Evolutionary conservation across 1,140 invertebrate species (phyloP), one percentile per base, ranked within the genome.

Genomic region (Aphaenogaster floridana): DNA sequence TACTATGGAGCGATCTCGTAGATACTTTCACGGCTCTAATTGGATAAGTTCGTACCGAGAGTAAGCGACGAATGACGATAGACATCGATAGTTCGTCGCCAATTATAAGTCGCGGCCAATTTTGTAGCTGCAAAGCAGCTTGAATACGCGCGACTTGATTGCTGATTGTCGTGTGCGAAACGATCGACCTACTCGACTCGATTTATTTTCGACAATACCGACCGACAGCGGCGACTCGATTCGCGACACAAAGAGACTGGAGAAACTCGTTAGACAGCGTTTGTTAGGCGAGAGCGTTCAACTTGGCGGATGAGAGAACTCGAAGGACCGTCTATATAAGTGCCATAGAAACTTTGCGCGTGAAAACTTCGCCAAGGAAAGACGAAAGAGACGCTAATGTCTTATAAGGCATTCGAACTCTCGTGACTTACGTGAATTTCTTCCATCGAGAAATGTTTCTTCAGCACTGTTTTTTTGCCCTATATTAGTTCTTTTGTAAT

Each of bases 241-340:
- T 76, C 69, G 74, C 74, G 11, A 17, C n/a, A 79, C 48, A 79
- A 48, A 79, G 74, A 39, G 11, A 61, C 48, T 61, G 17, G 36
- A 21, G 48, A 74, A 86, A 54, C 83, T 86, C 83, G 83, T 86
- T 86, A 86, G 72, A 78, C 59, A 45, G 45, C 72, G 45, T 77
- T 86, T 78, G 83, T 86, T 76, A 78, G 42, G 34, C n/a, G 48
- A 48, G 57, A 61, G 68, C 17, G 17, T 63, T 77, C 71, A 63
- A 42, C 45, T 39, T 42, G 57, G 42, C 21, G 61, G 57, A 83
- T 42, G 83, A 66, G 42, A 42, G 59, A 78, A 78, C 81, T 64
- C 61, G 61, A 77, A 42, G 45, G n/a, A 45, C 11, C n/a, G 13
- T 54, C 72, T 39, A 54, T 66, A 28, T 50, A 21, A 69, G 50